A percentile compares a stretch with the other conserved stretches of the same genome.
phyloP scores from a whole-genome alignment of 2,113 vertebrate species.

The Phoxinus phoxinus region DNA sequence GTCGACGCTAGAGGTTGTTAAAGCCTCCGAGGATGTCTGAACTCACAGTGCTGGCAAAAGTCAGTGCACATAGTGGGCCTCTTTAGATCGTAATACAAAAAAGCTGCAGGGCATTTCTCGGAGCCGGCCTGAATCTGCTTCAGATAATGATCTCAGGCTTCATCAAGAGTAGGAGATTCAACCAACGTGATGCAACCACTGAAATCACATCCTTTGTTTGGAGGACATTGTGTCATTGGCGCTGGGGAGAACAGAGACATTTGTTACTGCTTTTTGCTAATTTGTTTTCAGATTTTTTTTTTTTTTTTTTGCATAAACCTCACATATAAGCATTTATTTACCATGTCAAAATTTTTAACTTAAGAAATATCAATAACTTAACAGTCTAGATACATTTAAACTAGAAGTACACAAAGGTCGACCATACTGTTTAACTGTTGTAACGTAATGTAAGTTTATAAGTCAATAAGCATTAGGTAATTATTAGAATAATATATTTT shows the following conservation, averaged over 20 bases:
- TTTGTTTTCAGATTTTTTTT: background rate
- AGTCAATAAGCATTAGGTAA: no score
- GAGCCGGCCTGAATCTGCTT: background rate
- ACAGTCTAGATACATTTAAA: no score
- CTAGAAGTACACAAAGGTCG: no score
- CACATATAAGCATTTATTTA: background rate
- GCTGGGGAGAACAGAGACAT: background rate
- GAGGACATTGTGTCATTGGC: background rate
- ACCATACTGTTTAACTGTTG: no score
- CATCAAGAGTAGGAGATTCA: background rate
- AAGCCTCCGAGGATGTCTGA: constrained; percentile 37
- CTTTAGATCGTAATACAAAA: constrained; percentile 10
- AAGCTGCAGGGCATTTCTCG: constrained; percentile 38
- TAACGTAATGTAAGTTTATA: no score
- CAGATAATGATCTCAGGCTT: constrained; percentile 36
- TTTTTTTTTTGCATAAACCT: background rate
- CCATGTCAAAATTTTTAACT: background rate
- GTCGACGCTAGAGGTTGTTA: constrained; percentile 17
- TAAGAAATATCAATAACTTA: background rate
- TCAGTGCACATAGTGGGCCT: background rate
- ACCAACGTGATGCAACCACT: background rate
- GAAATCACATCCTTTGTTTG: background rate
- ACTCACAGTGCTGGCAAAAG: constrained; percentile 8
- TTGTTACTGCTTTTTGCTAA: background rate
- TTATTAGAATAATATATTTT: no score